phyloP scores from a whole-genome alignment of 2,113 vertebrate species.

The Bujurquina vittata region DNA sequence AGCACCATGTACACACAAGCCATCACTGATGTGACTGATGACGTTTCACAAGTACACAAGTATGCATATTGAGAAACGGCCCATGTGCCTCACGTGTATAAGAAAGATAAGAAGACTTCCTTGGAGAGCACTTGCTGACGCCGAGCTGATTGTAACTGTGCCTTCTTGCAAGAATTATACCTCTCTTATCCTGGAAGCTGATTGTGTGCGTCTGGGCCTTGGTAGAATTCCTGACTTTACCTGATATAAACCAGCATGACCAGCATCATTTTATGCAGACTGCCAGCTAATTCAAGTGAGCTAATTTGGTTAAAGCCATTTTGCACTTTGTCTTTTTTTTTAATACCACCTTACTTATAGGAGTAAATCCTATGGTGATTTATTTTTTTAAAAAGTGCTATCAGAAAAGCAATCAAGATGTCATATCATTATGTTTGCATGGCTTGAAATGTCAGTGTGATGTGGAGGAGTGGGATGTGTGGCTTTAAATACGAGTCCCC shows the following conservation, averaged over 20 bases:
- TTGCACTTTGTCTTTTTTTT: slow-evolving; percentile 17
- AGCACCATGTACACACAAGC: no score
- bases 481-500: slow-evolving; percentile 26
- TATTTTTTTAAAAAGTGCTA: background rate
- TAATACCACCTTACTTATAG: slow-evolving; percentile 14
- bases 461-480: background rate
- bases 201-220: no score
- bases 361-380: background rate
- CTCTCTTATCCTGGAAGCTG: no score
- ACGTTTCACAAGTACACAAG: background rate
- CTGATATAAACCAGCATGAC: background rate
- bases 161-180: no score
- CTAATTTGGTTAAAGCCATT: slow-evolving; percentile 16
- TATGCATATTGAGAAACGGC: background rate
- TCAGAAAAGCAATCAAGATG: slow-evolving; percentile 8
- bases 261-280: background rate
- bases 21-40: background rate
- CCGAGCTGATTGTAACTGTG: no score
- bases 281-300: background rate
- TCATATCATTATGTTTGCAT: slow-evolving; percentile 22
- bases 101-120: no score
- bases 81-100: no score
- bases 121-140: no score
- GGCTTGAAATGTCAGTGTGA: slow-evolving; percentile 37
- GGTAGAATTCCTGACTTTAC: no score